phyloP scores from a whole-genome alignment of 2,888 invertebrate species.

The Podabrus alpinus region DNA sequence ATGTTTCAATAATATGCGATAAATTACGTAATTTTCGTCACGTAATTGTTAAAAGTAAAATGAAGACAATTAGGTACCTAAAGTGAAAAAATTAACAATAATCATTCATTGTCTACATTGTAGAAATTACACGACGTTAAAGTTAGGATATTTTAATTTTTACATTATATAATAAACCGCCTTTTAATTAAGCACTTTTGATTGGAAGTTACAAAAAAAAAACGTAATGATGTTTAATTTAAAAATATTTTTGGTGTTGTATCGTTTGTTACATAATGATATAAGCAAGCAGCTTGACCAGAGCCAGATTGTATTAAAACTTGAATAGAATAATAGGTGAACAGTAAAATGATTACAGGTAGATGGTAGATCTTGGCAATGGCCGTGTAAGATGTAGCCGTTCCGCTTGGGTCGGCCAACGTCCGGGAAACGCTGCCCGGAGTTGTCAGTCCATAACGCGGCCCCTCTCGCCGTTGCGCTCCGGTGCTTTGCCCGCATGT shows the following conservation, averaged over 20 bases:
- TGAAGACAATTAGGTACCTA: background rate
- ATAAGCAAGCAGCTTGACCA: background rate
- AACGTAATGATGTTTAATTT: background rate
- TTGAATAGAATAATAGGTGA: slow-evolving; percentile 11
- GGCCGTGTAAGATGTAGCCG: slow-evolving; percentile 39
- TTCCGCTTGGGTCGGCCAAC: slow-evolving; percentile 47
- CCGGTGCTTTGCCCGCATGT: slow-evolving; percentile 35
- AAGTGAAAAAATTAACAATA: background rate
- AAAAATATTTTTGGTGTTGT: background rate
- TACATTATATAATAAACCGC: background rate
- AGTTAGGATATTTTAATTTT: background rate
- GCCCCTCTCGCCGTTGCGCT: slow-evolving; percentile 39
- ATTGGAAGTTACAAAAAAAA: background rate
- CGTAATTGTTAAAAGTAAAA: background rate
- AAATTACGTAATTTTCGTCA: background rate
- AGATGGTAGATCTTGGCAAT: slow-evolving; percentile 31
- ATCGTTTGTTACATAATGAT: background rate
- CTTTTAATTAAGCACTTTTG: background rate
- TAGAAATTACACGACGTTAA: background rate
- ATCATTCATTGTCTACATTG: background rate
- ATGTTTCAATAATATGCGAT: background rate
- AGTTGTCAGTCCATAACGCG: slow-evolving; percentile 48
- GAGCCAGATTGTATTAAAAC: background rate
- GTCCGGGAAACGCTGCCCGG: slow-evolving; percentile 48
- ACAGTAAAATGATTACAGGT: slow-evolving; percentile 25